These are phyloP conservation scores for Enteromius viviparus DNA, from an alignment of 2,797 vertebrate genomes.

Conservation along the genomic window DNA sequence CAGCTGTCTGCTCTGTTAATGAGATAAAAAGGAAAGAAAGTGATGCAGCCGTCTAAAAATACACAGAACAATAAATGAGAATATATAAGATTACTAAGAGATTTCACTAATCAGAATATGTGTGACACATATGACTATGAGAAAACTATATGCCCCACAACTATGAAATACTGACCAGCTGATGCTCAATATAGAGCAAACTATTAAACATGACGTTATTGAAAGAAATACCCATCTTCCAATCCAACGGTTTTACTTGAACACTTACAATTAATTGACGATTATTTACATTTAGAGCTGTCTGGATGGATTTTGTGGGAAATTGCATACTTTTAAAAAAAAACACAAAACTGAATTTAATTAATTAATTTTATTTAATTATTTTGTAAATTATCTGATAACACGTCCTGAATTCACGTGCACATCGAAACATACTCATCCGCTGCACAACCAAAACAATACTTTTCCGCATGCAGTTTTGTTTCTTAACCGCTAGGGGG, in stretches of 20 bases:
- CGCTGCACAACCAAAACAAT: not conserved
- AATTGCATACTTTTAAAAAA: too few relatives aligned
- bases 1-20: constrained; percentile 88
- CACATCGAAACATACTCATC: not conserved
- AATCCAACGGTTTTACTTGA: too few relatives aligned
- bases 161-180: constrained; percentile 22
- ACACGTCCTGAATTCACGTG: too few relatives aligned
- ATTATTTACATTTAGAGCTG: not conserved
- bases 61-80: not conserved
- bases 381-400: not conserved
- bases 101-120: constrained; percentile 4
- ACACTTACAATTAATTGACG: not conserved
- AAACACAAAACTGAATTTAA: not conserved
- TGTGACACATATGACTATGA: not conserved
- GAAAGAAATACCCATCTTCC: not conserved
- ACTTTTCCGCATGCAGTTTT: not conserved
- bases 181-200: constrained; percentile 10
- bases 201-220: not conserved
- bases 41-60: not conserved
- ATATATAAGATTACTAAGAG: not conserved
- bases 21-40: not conserved
- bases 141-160: not conserved
- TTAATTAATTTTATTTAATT: too few relatives aligned
- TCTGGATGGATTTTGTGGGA: not conserved
- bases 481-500: not conserved